These are phyloP conservation scores for Amphiprion clarkii DNA, from an alignment of 2,797 vertebrate species.

Conservation along the genomic window DNA sequence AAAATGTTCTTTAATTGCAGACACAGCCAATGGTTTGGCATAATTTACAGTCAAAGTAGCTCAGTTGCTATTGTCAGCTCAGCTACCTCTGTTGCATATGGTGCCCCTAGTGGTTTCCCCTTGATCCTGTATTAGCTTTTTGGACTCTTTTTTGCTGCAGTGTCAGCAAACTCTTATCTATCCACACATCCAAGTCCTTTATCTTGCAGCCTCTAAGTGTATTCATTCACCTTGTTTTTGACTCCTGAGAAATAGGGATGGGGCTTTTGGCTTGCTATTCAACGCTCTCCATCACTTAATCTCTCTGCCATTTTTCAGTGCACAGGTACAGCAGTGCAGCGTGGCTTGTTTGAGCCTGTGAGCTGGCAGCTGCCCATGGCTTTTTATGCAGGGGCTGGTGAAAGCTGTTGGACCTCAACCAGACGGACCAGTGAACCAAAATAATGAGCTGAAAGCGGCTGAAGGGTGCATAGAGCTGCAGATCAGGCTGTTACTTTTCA, in stretches of 20 bases:
- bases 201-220: not conserved
- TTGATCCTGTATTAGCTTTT: slow-evolving; percentile 2
- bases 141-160: not conserved
- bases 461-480: slow-evolving; percentile 56
- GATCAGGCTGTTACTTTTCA: slow-evolving; percentile 41
- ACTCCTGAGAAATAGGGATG: not conserved
- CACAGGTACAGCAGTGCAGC: slow-evolving; percentile 35
- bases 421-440: slow-evolving; percentile 75
- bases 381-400: slow-evolving; percentile 44
- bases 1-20: not conserved
- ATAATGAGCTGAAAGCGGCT: slow-evolving; percentile 72
- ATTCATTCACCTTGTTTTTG: slow-evolving; percentile 2
- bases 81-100: not conserved
- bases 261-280: not conserved
- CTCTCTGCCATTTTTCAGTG: slow-evolving; percentile 4
- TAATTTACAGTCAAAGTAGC: not conserved
- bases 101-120: not conserved
- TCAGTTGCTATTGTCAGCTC: not conserved
- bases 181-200: not conserved
- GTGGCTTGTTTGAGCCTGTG: slow-evolving; percentile 32
- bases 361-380: slow-evolving; percentile 51
- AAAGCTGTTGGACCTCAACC: slow-evolving; percentile 65
- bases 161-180: not conserved
- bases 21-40: not conserved
- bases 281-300: slow-evolving; percentile 12